Base-by-base conservation (phyloP, 2,888 invertebrate genomes). In the Phorcus lineatus region DNA sequence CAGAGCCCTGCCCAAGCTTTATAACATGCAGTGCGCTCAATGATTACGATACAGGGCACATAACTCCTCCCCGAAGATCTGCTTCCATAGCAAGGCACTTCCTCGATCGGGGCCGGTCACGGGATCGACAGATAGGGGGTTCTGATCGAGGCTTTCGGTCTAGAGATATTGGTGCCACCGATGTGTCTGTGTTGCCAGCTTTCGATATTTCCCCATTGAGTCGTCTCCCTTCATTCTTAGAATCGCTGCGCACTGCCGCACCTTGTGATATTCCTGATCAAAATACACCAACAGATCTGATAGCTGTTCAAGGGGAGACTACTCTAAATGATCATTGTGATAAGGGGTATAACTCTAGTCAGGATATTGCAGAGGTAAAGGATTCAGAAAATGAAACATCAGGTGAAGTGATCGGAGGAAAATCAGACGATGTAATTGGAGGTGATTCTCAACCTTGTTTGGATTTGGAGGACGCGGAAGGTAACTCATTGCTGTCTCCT, bases 401-500 rank as follows among this genome's bases (percentile, higher is more conserved):
- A 13, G 57, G 19, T 57, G 22, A 11, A 24, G 7, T 7, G 0
- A 7, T 19, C 11, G 19, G 19, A 11, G n/a, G 19, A 6, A 24
- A 24, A 13, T 24, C 13, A 16, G 28, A 28, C 22, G 22, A 57
- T 13, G 57, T 19, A 24, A 28, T 11, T 62, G 11, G n/a, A 22
- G 28, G 11, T 22, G 57, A 62, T 62, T 16, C 28, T 9, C 62
- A 62, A 28, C 55, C 77, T 19, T 11, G 47, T 47, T 47, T 47
- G 7, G 47, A 47, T 47, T 13, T 47, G 47, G 47, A 40, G 40
- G 52, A 66, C 22, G 28, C 36, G 13, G 66, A 22, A 28, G 77
- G 47, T 11, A 78, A 78, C 66, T 78, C 77, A 52, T 66, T 66
- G 17, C 66, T 66, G 40, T 78, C 77, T 9, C 77, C 77, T 47